Base-by-base conservation (phyloP, 2,888 invertebrate genomes). In the Dolichopus griseipennis region DNA sequence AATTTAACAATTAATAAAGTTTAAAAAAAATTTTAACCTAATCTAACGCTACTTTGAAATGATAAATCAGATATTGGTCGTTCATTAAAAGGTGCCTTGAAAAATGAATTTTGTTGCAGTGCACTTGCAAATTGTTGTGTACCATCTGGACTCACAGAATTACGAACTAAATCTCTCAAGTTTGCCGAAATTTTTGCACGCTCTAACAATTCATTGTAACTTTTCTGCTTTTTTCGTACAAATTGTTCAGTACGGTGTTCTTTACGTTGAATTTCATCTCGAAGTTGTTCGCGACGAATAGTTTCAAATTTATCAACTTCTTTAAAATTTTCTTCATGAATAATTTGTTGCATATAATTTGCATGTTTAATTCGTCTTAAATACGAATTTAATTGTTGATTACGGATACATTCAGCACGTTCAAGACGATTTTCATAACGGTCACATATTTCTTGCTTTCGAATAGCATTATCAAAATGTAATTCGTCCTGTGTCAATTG, bases 141-240 rank as follows among this genome's bases (percentile, higher is more conserved):
- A n/a, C 72, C 74, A 20, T 81, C 80, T 0, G 81, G 81, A 12
- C 80, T 80, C 20, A 81, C 80, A 2, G 81, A 81, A 34, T 76
- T 75, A 2, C 81, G 75, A 12, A 81, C 80, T 10, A 81, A 72
- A 64, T 81, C 81, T 22, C 81, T 74, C 33, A 81, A 73, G 70
- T 79, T 78, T 22, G 81, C 79, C 10, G 81, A 79, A 68, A 80
- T 75, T 72, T 78, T 79, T 15, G 81, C 81, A 18, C 76, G 78
- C 68, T 78, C 76, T n/a, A 75, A 76, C 8, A 76, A 75, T 1
- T 78, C 75, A 67, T 76, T 76, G 52, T 79, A 77, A 2, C 73
- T 75, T 7, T 75, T 75, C 62, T 76, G 78, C 4, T 77, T 76
- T 6, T 74, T 71, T 67, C 80, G 77, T 1, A 77, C 74, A 68